These are phyloP conservation scores for Canis aureus DNA, from an alignment of 2,113 vertebrate genomes.

Conservation along the genomic window DNA sequence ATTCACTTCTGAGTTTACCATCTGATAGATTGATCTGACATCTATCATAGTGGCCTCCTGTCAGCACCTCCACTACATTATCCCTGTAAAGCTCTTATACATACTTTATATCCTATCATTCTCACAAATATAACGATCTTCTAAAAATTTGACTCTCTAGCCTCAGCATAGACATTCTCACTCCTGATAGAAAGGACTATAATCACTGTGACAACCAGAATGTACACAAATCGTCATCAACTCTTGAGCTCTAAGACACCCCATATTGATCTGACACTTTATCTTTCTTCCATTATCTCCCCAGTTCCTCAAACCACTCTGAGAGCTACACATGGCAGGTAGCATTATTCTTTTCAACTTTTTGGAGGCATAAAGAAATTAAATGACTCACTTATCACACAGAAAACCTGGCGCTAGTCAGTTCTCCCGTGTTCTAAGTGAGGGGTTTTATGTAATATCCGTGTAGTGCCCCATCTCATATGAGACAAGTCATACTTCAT, in stretches of 20 bases:
- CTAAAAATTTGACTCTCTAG: slow-evolving; percentile 47
- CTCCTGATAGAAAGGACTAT: slow-evolving; percentile 45
- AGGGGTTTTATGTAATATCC: background rate
- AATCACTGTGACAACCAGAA: slow-evolving; percentile 37
- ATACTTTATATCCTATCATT: slow-evolving; percentile 36
- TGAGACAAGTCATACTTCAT: background rate
- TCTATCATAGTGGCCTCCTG: background rate
- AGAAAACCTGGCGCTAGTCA: background rate
- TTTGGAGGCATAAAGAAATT: background rate
- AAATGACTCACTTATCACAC: background rate
- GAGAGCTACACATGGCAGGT: background rate
- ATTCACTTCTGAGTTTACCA: background rate
- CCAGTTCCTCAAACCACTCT: background rate
- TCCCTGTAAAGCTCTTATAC: background rate
- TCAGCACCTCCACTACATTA: background rate
- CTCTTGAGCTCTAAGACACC: background rate
- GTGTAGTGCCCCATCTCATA: background rate
- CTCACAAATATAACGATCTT: background rate
- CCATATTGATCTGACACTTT: background rate
- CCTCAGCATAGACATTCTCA: background rate
- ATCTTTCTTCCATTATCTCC: slow-evolving; percentile 29
- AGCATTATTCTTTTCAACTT: background rate
- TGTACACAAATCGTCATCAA: background rate
- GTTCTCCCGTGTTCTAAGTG: background rate
- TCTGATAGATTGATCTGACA: background rate